Base-by-base conservation (phyloP, 2,888 invertebrate genomes). In the Brachyptera risi region DNA sequence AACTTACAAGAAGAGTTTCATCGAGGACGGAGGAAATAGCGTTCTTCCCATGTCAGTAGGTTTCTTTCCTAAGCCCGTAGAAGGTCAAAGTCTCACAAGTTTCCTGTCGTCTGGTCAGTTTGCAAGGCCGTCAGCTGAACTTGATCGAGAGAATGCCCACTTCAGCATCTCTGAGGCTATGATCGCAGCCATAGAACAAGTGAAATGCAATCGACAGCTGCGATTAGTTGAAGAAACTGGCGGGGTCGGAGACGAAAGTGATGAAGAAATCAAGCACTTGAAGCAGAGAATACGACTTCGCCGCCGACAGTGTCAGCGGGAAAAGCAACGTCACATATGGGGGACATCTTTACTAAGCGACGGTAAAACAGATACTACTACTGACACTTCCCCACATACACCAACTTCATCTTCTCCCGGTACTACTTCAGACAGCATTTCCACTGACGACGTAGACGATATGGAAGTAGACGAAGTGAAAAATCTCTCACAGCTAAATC, bases 141-240 rank as follows among this genome's bases (percentile, higher is more conserved):
- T 91, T 61, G 91, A 91, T 69, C 76, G 90, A 70, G 92, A 92
- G 76, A 92, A 92, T 76, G 90, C 91, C 0, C 92, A 92, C 76
- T 92, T 92, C 73, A 86, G 84, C 69, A 85, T 92, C 64, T 89
- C 88, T 1, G 92, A 92, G 74, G 90, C 90, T 0, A 83, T 92
- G 71, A 92, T 92, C 65, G 83, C 89, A 7, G 90, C 89, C 13
- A 88, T 91, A 66, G 91, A 91, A 71, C 84, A 75, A 74, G 80
- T 86, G 7, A 84, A 85, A 71, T 86, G 84, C 71, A 82, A 81
- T 54, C 75, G 76, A 44, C 75, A 79, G 65, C 73, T 78, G 59
- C 74, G 76, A 60, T 66, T 78, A 47, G 72, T 72, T 11, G 79
- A 80, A 60, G 80, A 80, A 66, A 73, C 75, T 44, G 71, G 67